Percentiles rank a stretch among this genome's conserved stretches.
Conservation (phyloP, 2,113 vertebrate genomes). For the Pao palembangensis region DNA sequence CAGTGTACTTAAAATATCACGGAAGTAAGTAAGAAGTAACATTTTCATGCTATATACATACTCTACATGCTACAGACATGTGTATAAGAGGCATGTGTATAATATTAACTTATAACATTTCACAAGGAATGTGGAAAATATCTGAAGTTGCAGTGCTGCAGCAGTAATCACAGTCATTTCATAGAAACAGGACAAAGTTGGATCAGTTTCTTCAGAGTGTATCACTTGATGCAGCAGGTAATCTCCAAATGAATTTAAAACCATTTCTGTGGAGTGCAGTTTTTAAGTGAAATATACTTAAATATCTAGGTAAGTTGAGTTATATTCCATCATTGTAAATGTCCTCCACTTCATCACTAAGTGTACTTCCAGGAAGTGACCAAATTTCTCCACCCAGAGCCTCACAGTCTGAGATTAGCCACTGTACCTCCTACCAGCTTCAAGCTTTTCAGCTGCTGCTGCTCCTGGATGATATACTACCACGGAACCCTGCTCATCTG, state of each 20-base stretch:
- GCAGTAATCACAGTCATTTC: no score
- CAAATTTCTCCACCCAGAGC: constrained; percentile 12
- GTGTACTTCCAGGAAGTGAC: constrained; percentile 13
- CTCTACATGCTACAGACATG: no score
- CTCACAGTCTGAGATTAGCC: constrained; percentile 1
- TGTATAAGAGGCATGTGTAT: no score
- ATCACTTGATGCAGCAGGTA: no score
- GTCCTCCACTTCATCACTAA: neutral
- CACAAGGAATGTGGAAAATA: neutral
- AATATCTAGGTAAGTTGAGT: no score
- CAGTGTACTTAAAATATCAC: neutral
- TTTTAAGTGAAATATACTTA: no score
- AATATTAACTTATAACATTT: neutral
- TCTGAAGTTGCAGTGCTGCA: neutral
- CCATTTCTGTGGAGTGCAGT: no score
- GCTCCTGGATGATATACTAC: constrained; percentile 43
- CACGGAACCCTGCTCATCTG: constrained; percentile 35
- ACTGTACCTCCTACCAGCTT: constrained; percentile 23
- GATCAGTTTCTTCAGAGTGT: no score
- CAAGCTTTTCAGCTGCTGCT: constrained; percentile 32
- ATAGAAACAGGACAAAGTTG: no score
- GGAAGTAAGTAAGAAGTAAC: neutral
- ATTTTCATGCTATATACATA: neutral
- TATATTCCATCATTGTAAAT: no score
- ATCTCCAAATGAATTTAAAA: no score